Percentiles rank a stretch among this genome's conserved stretches.
phyloP scores from a whole-genome alignment of 2,797 vertebrate genomes.

The Tragelaphus oryx region DNA sequence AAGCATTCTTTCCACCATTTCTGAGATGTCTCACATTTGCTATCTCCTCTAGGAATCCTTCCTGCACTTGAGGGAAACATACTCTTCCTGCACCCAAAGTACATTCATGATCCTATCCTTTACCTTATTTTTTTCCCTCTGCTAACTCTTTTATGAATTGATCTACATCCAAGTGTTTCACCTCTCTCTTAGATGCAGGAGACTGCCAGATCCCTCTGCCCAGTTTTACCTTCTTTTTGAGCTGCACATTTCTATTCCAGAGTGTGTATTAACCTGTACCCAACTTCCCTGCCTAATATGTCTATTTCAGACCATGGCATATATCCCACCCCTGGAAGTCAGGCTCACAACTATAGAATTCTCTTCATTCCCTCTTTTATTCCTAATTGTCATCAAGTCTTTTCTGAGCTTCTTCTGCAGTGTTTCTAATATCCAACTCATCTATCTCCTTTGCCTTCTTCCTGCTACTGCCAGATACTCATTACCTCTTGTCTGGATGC shows the following conservation, averaged over 20 bases:
- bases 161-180: background rate
- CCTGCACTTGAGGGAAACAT: background rate
- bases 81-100: constrained; percentile 11
- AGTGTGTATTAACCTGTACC: background rate
- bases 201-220: background rate
- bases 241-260: constrained; percentile 17
- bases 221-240: background rate
- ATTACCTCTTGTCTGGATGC: constrained; percentile 56
- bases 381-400: background rate
- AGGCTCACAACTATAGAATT: constrained; percentile 2
- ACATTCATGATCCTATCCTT: background rate
- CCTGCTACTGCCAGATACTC: constrained; percentile 50
- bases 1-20: background rate
- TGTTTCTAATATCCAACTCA: constrained; percentile 44
- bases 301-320: constrained; percentile 11
- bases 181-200: background rate
- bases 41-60: constrained; percentile 12
- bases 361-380: constrained; percentile 18
- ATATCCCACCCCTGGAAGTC: constrained; percentile 14
- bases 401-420: constrained; percentile 35
- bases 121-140: constrained; percentile 21
- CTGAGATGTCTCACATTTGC: background rate
- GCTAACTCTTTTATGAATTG: background rate
- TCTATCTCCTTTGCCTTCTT: constrained; percentile 41
- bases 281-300: background rate